A percentile compares a stretch with the other conserved stretches of the same genome.
These are phyloP conservation scores for Tetrapedia diversipes DNA, from an alignment of 2,888 invertebrate genomes.

Conservation along the genomic window DNA sequence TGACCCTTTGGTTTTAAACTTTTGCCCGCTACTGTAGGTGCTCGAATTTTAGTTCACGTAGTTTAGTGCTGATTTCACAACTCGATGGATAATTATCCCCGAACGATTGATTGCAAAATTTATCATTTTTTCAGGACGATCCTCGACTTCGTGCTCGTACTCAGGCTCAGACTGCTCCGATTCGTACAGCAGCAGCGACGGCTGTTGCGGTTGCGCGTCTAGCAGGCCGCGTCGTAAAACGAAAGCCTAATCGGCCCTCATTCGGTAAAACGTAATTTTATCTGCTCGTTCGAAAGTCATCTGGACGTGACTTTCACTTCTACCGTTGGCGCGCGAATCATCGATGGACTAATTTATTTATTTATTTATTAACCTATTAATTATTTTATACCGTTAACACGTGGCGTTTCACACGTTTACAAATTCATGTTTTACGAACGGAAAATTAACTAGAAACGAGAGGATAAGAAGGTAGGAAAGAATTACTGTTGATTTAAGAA, in stretches of 20 bases:
- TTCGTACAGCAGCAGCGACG: constrained; percentile 46
- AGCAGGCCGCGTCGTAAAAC: constrained; percentile 2
- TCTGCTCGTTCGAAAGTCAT: not conserved
- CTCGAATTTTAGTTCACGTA: too few species aligned
- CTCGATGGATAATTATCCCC: not conserved
- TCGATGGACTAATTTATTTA: not conserved
- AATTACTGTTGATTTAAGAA: too few species aligned
- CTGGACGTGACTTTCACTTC: not conserved
- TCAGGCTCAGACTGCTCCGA: constrained; percentile 40
- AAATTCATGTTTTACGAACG: too few species aligned
- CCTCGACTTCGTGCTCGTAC: constrained; percentile 41
- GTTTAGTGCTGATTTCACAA: not conserved
- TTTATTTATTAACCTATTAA: not conserved
- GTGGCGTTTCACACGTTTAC: too few species aligned
- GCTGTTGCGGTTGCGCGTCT: constrained; percentile 48
- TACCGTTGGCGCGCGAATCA: not conserved
- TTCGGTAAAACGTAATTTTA: not conserved
- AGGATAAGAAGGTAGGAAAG: too few species aligned
- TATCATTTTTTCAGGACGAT: constrained; percentile 35
- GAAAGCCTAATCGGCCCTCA: not conserved
- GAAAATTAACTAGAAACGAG: too few species aligned
- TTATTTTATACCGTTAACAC: constrained; percentile 9
- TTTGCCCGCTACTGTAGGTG: too few species aligned
- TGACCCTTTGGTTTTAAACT: too few species aligned
- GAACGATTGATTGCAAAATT: not conserved